Base-by-base conservation (phyloP, 2,888 invertebrate species). In the Acronicta alni region DNA sequence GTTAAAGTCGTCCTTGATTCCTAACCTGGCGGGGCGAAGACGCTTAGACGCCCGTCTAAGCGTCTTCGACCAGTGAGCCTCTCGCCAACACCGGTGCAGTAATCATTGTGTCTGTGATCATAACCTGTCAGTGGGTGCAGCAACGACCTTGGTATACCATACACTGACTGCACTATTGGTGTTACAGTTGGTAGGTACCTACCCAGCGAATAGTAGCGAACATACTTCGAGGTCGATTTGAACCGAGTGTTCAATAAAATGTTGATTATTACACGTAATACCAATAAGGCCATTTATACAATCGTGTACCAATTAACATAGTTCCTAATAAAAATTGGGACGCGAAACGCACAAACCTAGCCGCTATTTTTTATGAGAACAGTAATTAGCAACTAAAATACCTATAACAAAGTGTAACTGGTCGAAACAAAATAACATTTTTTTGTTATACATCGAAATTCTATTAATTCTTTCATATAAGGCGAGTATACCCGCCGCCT, bases 11-110 rank as follows among this genome's bases (percentile, higher is more conserved):
- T 84, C 89, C 87, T 89, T 89, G 88, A 82, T 82, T 81, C 72
- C 70, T 84, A 83, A 87, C 86, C 84, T 82, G 62, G 66, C 72
- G 74, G 76, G 77, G 74, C 9, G n/a, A n/a, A n/a, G n/a, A n/a
- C n/a, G n/a, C n/a, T n/a, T n/a, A n/a, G n/a, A n/a, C n/a, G n/a
- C n/a, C n/a, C n/a, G 23, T 4, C 7, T 23, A 23, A 23, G 1
- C 83, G 82, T 83, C 84, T 86, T 84, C 83, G 84, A 82, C 84
- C 85, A 75, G 84, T 82, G 82, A 88, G 80, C 84, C 81, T 79
- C 77, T 77, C 77, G 76, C 78, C 54, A 75, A 73, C 76, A 72
- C 71, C 73, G 80, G 46, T 62, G 63, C 64, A 68, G 54, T 84
- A 84, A 84, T 35, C n/a, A 6, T 83, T 82, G 77, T 79, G 70